Evolutionary conservation across 1,140 invertebrate genomes (phyloP).

Genomic region (Cotesia vestalis): DNA sequence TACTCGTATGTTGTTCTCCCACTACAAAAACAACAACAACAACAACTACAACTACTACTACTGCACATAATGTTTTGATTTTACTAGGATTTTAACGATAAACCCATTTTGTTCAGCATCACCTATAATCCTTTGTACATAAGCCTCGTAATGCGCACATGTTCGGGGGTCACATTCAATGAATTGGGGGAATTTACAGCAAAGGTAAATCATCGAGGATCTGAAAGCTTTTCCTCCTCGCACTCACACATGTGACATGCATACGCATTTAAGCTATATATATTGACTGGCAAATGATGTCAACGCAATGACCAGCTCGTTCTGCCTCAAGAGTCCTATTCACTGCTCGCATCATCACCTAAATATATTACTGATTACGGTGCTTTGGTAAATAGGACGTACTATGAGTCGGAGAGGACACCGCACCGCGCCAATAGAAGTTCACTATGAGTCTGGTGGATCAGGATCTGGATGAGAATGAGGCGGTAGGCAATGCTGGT

Average conservation of each 20-base stretch:
- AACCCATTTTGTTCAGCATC: conserved; percentile 8
- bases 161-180: background rate
- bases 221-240: conserved; percentile 5
- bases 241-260: background rate
- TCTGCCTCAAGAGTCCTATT: conserved; percentile 5
- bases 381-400: conserved; percentile 23
- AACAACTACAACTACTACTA: too few species aligned
- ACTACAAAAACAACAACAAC: too few species aligned
- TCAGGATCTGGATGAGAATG: too few species aligned
- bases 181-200: conserved; percentile 3
- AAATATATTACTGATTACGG: conserved; percentile 15
- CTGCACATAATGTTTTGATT: conserved; percentile 28
- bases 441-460: too few species aligned
- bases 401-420: background rate
- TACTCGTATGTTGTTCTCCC: background rate
- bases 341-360: conserved; percentile 10
- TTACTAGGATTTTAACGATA: conserved; percentile 23
- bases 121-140: conserved; percentile 14
- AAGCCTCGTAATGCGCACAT: background rate
- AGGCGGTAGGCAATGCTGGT: too few species aligned
- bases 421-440: background rate
- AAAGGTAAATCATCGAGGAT: background rate
- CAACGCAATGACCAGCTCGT: conserved; percentile 12
- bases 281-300: conserved; percentile 1
- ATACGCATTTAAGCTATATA: background rate